phyloP scores from a whole-genome alignment of 1,140 invertebrate genomes.

The Phymastichus coffea region DNA sequence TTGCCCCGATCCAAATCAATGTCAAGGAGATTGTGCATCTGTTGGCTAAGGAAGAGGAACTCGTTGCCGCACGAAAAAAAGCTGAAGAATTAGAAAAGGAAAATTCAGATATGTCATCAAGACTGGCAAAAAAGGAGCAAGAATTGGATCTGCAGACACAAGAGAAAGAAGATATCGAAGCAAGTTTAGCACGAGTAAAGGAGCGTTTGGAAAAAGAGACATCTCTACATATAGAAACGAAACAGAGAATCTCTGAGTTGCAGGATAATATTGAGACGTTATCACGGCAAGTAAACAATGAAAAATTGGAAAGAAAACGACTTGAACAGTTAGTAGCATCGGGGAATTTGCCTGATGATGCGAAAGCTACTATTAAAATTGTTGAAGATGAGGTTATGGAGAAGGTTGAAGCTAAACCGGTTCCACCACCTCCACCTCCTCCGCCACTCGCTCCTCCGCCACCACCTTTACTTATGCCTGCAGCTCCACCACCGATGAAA shows the following conservation, averaged over 20 bases:
- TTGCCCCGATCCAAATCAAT: constrained; percentile 84
- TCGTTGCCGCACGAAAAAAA: constrained; percentile 82
- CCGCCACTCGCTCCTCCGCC: constrained; percentile 65
- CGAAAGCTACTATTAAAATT: constrained; percentile 70
- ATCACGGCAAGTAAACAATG: constrained; percentile 70
- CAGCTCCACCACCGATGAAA: constrained; percentile 61
- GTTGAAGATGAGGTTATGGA: constrained; percentile 53
- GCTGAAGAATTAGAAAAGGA: constrained; percentile 87
- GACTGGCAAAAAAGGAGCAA: constrained; percentile 89
- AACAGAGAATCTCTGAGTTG: constrained; percentile 74
- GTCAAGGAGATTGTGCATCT: constrained; percentile 88
- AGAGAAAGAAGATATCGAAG: constrained; percentile 91
- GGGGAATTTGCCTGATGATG: constrained; percentile 89
- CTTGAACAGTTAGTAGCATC: constrained; percentile 83
- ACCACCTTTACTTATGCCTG: constrained; percentile 58
- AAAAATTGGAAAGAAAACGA: constrained; percentile 77
- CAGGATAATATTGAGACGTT: constrained; percentile 57
- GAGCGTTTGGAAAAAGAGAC: constrained; percentile 89
- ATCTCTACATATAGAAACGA: constrained; percentile 81
- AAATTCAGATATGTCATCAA: constrained; percentile 82
- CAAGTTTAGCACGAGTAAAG: constrained; percentile 79
- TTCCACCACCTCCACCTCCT: constrained; percentile 59
- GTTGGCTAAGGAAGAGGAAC: constrained; percentile 91
- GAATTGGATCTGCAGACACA: constrained; percentile 85
- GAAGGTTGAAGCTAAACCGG: constrained; percentile 48